Base-by-base conservation (phyloP, 2,113 vertebrate genomes). In the Zosterops hypoxanthus region DNA sequence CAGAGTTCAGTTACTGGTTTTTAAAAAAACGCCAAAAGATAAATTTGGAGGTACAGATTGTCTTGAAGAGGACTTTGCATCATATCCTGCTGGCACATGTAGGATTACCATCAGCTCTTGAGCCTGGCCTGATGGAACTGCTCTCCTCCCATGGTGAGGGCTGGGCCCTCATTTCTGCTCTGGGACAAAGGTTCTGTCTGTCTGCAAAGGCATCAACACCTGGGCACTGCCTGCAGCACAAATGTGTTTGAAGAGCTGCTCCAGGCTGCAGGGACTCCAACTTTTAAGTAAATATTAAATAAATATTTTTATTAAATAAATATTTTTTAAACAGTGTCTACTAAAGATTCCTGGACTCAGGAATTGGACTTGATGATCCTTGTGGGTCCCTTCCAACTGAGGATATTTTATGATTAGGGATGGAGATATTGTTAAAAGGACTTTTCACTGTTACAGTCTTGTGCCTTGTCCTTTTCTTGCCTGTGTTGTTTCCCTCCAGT, bases 401-500 rank as follows among this genome's bases (percentile, higher is more conserved):
- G 9, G 5, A 12, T 82, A 31, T 49, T 60, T 46, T 39, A 41
- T 75, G 20, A 25, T 53, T 21, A 24, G 39, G 25, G 21, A 11
- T 20, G 17, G 42, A 65, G 25, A 11, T 39, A 6, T 1, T 3
- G 2, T 8, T 50, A 20, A 50, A 68, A 5, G 13, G 11, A 28
- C 39, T 77, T 94, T 47, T 64, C 18, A 13, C 12, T 78, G 53
- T 23, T 29, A 0, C 5, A 25, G 10, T 42, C 10, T 19, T 42
- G 7, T 31, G 24, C 33, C 5, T 46, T 60, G 4, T n/a, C 6
- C 5, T 66, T 64, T 87, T 73, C 49, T 66, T 73, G 17, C 6
- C 39, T 55, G 0, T 4, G 1, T 34, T 70, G 16, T 72, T 86
- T 76, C 15, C 25, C 55, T 91, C 29, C 33, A 33, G 0, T 2